Conservation (phyloP, 2,113 vertebrate genomes). For the Corythornis madagascariensis region DNA sequence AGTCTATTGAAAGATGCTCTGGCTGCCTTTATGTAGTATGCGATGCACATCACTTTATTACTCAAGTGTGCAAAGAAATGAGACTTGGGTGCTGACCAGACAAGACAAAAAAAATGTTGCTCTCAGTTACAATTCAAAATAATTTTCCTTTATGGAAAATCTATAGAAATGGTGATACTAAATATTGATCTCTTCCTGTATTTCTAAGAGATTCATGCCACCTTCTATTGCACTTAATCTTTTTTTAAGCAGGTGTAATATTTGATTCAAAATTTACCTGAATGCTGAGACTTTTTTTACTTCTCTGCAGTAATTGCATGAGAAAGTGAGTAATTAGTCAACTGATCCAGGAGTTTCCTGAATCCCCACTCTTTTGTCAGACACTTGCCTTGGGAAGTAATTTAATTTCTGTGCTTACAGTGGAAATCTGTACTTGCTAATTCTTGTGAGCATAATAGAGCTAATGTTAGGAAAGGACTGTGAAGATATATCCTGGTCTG, state of each 20-base stretch:
- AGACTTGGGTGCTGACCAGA: constrained; percentile 8
- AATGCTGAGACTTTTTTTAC: background rate
- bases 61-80: background rate
- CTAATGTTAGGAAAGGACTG: background rate
- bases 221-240: background rate
- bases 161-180: background rate
- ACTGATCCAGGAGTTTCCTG: background rate
- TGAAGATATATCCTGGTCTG: background rate
- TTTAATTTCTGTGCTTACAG: constrained; percentile 26
- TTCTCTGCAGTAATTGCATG: background rate
- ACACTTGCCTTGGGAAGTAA: constrained; percentile 23
- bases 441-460: background rate
- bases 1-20: background rate
- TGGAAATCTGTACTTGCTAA: constrained; percentile 19
- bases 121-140: background rate
- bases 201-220: background rate
- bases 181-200: constrained; percentile 6
- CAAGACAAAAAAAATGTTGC: background rate
- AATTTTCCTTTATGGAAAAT: background rate
- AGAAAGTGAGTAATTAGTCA: constrained; percentile 1
- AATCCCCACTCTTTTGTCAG: constrained; percentile 21
- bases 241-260: background rate
- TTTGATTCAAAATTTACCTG: background rate
- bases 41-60: background rate
- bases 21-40: background rate